Evolutionary conservation across 2,797 vertebrate genomes (phyloP), one percentile per base, ranked within the genome.

Genomic region (Notamacropus eugenii): DNA sequence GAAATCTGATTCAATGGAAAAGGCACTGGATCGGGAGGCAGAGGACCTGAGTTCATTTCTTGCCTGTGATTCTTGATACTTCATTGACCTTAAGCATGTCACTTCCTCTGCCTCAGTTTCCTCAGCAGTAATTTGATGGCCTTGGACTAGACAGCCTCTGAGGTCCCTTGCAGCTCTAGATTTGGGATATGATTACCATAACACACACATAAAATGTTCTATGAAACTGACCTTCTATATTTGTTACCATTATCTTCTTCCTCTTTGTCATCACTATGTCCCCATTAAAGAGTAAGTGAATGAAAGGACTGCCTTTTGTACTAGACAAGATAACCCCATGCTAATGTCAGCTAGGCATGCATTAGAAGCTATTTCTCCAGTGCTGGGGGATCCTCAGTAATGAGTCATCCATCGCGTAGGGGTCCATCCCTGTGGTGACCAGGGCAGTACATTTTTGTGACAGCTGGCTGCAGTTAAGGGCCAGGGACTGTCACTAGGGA

Each of bases 391-490:
- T 11, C 40, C 1, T 0, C 6, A 40, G n/a, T 40, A 74, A 34
- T 1, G 5, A 11, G 16, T 34, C 31, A 34, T 13, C 5, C 10
- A 54, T 0, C 0, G 40, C 55, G 40, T 46, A 31, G 29, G n/a
- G 31, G 46, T 5, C 0, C 28, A 27, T 19, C 29, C 46, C 55
- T 0, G 0, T 3, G 0, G 19, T 34, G 93, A 46, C 34, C 24
- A 31, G 11, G 54, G 12, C 14, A 22, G 92, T 0, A 1, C 6
- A 0, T 5, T 10, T 74, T 29, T 5, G 27, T 55, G 58, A 12
- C 55, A 12, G 46, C 92, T 22, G 1, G 29, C 57, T 3, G 74
- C 24, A 46, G 4, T 62, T 59, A 55, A 4, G 50, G 1, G 31
- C 12, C 59, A 28, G 28, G 2, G 22, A 46, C 90, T 28, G 52